Evolutionary conservation across 2,113 vertebrate species (phyloP).

Genomic region (human): GRCh38 chr5:178747001-178747500

Average conservation of each 20-base stretch:
- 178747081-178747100: background rate
- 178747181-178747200: conserved; percentile 49
- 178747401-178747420: conserved; percentile 47
- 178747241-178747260: conserved; percentile 42
- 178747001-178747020: background rate
- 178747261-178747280: conserved; percentile 58
- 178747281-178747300: conserved; percentile 34
- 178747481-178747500: conserved; percentile 19
- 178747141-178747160: conserved; percentile 65
- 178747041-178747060: background rate
- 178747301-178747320: conserved; percentile 54
- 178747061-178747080: conserved; percentile 19
- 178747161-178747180: conserved; percentile 46
- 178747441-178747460: conserved; percentile 21
- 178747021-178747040: background rate
- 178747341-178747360: conserved; percentile 71
- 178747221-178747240: conserved; percentile 15
- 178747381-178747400: conserved; percentile 48
- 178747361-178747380: conserved; percentile 50
- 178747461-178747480: conserved; percentile 36
- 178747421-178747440: conserved; percentile 60
- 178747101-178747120: conserved; percentile 49
- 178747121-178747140: conserved; percentile 30
- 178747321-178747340: conserved; percentile 57
- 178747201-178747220: conserved; percentile 50